Base-by-base conservation (phyloP, 2,797 vertebrate genomes). In the Lagorchestes hirsutus region DNA sequence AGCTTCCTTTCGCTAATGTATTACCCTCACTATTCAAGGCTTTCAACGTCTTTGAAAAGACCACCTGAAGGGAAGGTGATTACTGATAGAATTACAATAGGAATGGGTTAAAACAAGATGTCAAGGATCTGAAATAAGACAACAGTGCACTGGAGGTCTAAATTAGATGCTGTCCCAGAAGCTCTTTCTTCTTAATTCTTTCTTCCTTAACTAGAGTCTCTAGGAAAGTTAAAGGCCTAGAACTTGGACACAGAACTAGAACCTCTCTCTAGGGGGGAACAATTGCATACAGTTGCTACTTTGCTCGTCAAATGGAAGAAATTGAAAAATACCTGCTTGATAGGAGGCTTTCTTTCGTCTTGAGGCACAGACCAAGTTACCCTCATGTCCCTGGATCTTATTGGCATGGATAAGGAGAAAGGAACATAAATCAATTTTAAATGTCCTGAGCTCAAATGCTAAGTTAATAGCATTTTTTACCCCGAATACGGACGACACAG, bases 1-100 rank as follows among this genome's bases (percentile, higher is more conserved):
- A 93, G 67, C 56, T 96, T 95, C 55, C 62, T 95, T 87, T 93
- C 92, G 92, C 92, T 95, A 92, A 96, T 94, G 92, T 96, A 91
- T 91, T 97, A 93, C 93, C 55, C 58, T 93, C 46, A 28, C 11
- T 96, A 93, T 67, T 95, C 59, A 97, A 93, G 92, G 58, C 95
- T 97, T 97, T 96, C 93, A 92, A 82, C 91, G 55, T 59, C 93
- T 98, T 97, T 74, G 93, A 94, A 97, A 97, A 94, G 97, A 95
- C 93, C 93, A 82, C 95, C 93, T 97, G 91, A 96, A 97, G 95
- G 91, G 95, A 95, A 95, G 92, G 90, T 90, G 95, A 97, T 96
- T 97, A 95, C 93, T n/a, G 91, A 96, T 96, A 97, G 67, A 95
- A 93, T 6, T 95, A 93, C 94, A 97, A 94, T 90, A 97, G 92